Percentiles rank a stretch among this genome's conserved stretches.
Evolutionary conservation across 2,888 invertebrate species (phyloP).

Genomic region (Pemphredon lugubris): DNA sequence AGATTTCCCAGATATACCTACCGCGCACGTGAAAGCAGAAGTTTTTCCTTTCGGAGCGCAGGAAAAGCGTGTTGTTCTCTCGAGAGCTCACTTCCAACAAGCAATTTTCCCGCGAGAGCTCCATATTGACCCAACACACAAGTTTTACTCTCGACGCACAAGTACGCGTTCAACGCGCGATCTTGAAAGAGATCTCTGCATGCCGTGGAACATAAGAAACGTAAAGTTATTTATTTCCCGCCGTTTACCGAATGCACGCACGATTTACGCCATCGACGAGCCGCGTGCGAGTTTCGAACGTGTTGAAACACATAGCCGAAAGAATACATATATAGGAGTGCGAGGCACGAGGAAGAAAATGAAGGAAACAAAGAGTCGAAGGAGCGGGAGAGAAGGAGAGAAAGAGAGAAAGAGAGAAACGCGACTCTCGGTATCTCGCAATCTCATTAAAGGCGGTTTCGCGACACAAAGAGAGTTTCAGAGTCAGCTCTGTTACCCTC

Average conservation of each 20-base stretch:
- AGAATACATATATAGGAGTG: no score
- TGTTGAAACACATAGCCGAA: no score
- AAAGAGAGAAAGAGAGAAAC: background rate
- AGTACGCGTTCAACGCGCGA: no score
- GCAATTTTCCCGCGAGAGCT: conserved; percentile 17
- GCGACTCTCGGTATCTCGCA: background rate
- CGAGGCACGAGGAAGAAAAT: background rate
- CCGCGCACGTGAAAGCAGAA: no score
- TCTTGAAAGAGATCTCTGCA: no score
- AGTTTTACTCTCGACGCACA: conserved; percentile 12
- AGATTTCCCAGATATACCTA: no score
- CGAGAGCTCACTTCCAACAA: background rate
- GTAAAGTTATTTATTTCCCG: no score
- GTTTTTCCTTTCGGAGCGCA: background rate
- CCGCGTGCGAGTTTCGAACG: no score
- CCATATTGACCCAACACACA: background rate
- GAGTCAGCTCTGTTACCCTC: background rate
- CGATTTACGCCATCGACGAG: conserved; percentile 11
- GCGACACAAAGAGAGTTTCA: background rate
- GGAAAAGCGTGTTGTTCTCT: background rate
- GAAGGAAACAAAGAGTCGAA: background rate
- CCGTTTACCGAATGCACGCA: background rate
- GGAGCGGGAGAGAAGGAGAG: background rate
- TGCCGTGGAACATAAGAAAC: no score
- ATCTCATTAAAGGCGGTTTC: conserved; percentile 5